Base-by-base conservation (phyloP, 1,140 invertebrate species). In the Drosophila ercepeae region DNA sequence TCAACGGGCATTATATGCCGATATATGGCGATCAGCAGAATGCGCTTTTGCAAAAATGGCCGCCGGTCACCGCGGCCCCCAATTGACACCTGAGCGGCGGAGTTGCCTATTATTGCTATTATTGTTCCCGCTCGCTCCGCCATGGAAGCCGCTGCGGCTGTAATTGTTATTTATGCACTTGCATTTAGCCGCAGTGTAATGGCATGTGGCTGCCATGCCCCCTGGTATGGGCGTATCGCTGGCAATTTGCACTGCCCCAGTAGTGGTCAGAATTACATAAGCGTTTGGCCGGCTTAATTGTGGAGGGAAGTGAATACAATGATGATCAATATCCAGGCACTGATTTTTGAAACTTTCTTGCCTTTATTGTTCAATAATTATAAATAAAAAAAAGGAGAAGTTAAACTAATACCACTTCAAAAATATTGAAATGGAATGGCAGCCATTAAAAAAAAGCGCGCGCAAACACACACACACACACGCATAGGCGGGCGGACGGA, bases 101-200 rank as follows among this genome's bases (percentile, higher is more conserved):
- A 53, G 51, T 61, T 61, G 64, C 39, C 75, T 73, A 65, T 55
- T 67, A 65, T 55, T 82, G 68, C 32, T 69, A 55, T 39, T 70
- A 45, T 39, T 55, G 50, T 44, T 50, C 39, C 39, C 16, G 39
- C 16, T 16, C 21, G 21, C 21, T 21, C 21, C 21, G 25, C 49
- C 29, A n/a, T 32, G 9, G 29, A n/a, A 11, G 42, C 27, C 13
- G 36, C 34, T 42, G 55, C 58, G 52, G 60, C 64, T 75, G 77
- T 86, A 86, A 86, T 86, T 86, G 82, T 86, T 86, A 86, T 86
- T 86, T 86, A 86, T 86, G 82, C 77, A 86, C 73, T 86, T 88
- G 82, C 82, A 86, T 86, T 88, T 86, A 71, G 70, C 78, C 63
- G 63, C n/a, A 23, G 8, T 88, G 76, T 82, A 88, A 88, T 82